phyloP scores from a whole-genome alignment of 2,888 invertebrate genomes.

The Vanessa cardui region DNA sequence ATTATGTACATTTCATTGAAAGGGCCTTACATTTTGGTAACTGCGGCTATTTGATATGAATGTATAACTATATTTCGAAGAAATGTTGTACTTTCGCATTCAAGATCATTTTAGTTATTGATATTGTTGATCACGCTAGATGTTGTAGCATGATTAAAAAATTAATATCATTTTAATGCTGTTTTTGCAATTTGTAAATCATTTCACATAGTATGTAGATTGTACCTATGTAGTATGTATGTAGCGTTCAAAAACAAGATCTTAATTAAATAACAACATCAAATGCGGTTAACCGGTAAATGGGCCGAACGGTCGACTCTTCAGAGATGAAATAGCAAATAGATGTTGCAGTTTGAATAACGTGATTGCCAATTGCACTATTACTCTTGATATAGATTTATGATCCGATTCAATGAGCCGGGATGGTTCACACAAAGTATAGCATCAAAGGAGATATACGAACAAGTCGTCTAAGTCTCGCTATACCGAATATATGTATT shows the following conservation, averaged over 20 bases:
- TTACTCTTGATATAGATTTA: conserved; percentile 73
- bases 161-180: no score
- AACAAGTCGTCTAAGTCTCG: conserved; percentile 4
- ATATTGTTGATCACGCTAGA: no score
- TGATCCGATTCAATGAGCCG: conserved; percentile 38
- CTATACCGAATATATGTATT: neutral
- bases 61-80: no score
- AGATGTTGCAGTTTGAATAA: conserved; percentile 71
- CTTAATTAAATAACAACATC: conserved; percentile 59
- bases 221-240: no score
- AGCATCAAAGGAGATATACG: conserved; percentile 1
- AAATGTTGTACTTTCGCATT: no score
- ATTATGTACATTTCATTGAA: no score
- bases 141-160: no score
- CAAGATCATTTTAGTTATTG: no score
- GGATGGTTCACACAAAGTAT: conserved; percentile 17
- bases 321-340: conserved; percentile 63
- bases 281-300: conserved; percentile 54
- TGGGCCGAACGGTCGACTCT: conserved; percentile 40
- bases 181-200: neutral
- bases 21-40: neutral
- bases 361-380: conserved; percentile 71
- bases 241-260: conserved; percentile 19
- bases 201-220: neutral
- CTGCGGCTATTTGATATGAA: no score